Evolutionary conservation across 2,113 vertebrate genomes (phyloP).

Genomic region (Trematocara unimaculatum): DNA sequence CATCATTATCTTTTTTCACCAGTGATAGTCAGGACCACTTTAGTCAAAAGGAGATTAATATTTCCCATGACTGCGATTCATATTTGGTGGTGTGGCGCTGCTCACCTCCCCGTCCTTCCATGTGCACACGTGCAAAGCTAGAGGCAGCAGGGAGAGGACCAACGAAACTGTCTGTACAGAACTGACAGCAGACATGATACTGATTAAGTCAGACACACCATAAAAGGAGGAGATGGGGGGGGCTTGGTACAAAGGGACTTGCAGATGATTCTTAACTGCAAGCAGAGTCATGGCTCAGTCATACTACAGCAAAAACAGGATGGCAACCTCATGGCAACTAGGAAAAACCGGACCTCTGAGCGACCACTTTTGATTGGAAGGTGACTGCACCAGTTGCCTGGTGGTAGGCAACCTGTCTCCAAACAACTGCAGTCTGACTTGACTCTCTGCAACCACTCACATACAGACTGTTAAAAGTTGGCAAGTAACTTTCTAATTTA

Average conservation of each 20-base stretch:
- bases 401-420: neutral
- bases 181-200: neutral
- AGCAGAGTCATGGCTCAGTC: neutral
- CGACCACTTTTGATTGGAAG: neutral
- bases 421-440: neutral
- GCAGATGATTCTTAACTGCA: neutral
- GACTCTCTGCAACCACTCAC: neutral
- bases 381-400: neutral
- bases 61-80: neutral
- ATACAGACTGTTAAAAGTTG: neutral
- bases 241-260: neutral
- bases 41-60: neutral
- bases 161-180: neutral
- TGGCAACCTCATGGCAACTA: neutral
- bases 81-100: neutral
- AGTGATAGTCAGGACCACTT: neutral
- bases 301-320: neutral
- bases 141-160: neutral
- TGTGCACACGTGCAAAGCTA: neutral
- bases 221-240: neutral
- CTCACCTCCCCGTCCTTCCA: neutral
- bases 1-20: neutral
- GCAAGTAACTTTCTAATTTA: neutral
- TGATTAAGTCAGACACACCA: neutral
- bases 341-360: neutral